Conservation (phyloP, 2,113 vertebrate species). For the Apteryx mantelli region DNA sequence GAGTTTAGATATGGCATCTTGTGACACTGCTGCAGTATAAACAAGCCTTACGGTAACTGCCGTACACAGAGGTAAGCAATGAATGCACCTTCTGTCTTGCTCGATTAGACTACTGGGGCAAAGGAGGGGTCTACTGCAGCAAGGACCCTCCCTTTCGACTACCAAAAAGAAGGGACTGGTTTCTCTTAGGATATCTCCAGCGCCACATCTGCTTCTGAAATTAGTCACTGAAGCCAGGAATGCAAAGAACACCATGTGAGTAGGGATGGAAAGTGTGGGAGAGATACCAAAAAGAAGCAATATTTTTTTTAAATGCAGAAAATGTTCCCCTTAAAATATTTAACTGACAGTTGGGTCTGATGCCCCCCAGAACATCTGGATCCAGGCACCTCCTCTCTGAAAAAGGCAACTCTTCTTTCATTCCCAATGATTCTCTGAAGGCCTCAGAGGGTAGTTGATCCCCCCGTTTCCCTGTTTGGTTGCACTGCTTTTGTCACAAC, state of each 20-base stretch:
- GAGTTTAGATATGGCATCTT: background rate
- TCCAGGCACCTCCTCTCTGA: background rate
- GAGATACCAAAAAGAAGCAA: background rate
- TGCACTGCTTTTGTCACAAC: constrained; percentile 28
- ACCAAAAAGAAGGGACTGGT: background rate
- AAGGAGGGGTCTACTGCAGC: background rate
- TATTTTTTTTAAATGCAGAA: constrained; percentile 4
- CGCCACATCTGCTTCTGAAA: background rate
- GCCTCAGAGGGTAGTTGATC: background rate
- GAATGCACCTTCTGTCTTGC: background rate
- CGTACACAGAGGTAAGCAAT: background rate
- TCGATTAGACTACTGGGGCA: background rate
- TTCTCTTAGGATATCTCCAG: background rate
- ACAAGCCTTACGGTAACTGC: background rate
- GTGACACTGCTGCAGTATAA: background rate
- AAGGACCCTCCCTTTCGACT: background rate
- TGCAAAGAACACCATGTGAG: background rate
- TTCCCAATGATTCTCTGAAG: background rate
- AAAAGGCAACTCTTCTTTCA: constrained; percentile 16
- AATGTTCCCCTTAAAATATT: constrained; percentile 50
- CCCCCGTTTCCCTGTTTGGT: background rate
- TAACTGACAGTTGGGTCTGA: constrained; percentile 50
- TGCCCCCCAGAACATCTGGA: constrained; percentile 29
- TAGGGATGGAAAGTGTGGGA: background rate
- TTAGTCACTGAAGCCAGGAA: background rate